Conservation (phyloP, 2,888 invertebrate species). For the Pandemis cinnamomeana region DNA sequence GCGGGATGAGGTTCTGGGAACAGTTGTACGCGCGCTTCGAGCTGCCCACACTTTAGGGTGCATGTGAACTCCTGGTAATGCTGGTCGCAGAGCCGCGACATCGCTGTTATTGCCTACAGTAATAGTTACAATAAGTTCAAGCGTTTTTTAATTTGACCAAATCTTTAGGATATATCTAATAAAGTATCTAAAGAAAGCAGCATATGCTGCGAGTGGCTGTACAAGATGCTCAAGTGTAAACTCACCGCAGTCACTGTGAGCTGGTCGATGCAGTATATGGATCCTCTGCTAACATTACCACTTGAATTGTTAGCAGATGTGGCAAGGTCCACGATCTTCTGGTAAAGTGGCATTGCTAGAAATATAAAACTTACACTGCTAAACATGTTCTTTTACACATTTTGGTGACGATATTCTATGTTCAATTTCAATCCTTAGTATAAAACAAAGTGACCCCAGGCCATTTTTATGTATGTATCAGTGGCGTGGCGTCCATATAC, state of each 20-base stretch:
- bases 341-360: conserved; percentile 88
- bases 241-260: conserved; percentile 73
- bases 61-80: conserved; percentile 79
- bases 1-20: conserved; percentile 82
- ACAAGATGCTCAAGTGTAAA: conserved; percentile 34
- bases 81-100: conserved; percentile 74
- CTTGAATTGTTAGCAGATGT: conserved; percentile 74
- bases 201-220: not conserved
- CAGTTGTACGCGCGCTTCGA: conserved; percentile 75
- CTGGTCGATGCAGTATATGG: conserved; percentile 77
- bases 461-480: no score
- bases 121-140: not conserved
- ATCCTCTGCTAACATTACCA: conserved; percentile 66
- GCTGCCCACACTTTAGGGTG: conserved; percentile 75
- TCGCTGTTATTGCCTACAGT: conserved; percentile 64
- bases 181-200: no score
- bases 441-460: not conserved
- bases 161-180: no score
- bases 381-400: not conserved
- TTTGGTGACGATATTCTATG: no score
- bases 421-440: no score
- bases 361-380: conserved; percentile 43
- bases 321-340: conserved; percentile 91
- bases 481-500: no score
- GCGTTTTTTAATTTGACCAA: no score